Evolutionary conservation across 2,888 invertebrate species (phyloP).

Genomic region (Ommatoiulus sabulosus): DNA sequence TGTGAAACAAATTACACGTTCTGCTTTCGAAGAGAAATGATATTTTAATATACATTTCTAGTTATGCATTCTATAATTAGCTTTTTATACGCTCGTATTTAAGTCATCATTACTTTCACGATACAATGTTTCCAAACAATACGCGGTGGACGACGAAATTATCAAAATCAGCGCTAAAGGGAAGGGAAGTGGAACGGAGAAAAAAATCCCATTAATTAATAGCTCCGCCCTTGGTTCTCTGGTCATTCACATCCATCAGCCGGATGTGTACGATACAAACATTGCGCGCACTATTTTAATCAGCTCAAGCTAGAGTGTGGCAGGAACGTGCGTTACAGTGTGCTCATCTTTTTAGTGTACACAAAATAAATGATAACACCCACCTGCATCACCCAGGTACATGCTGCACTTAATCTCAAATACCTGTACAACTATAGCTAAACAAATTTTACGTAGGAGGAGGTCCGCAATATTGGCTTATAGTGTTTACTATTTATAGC

Average conservation of each 20-base stretch:
- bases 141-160: background rate
- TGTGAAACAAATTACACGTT: background rate
- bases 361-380: constrained; percentile 24
- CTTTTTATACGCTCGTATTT: background rate
- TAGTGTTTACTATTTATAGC: background rate
- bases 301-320: constrained; percentile 22
- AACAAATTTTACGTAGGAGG: constrained; percentile 4
- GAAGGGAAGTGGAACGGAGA: background rate
- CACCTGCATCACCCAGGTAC: constrained; percentile 6
- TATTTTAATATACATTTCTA: background rate
- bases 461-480: constrained; percentile 9
- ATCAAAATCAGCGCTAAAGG: background rate
- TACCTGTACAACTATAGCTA: background rate
- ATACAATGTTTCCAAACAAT: background rate
- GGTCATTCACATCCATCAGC: constrained; percentile 39
- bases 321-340: constrained; percentile 21
- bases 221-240: constrained; percentile 17
- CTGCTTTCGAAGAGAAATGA: background rate
- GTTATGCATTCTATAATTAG: background rate
- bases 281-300: constrained; percentile 29
- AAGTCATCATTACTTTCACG: background rate
- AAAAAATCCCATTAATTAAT: background rate
- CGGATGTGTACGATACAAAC: constrained; percentile 41
- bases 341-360: constrained; percentile 30
- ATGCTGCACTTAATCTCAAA: constrained; percentile 7